Evolutionary conservation across 2,888 invertebrate genomes (phyloP), one percentile per base, ranked within the genome.

Genomic region (Mythimna impura): DNA sequence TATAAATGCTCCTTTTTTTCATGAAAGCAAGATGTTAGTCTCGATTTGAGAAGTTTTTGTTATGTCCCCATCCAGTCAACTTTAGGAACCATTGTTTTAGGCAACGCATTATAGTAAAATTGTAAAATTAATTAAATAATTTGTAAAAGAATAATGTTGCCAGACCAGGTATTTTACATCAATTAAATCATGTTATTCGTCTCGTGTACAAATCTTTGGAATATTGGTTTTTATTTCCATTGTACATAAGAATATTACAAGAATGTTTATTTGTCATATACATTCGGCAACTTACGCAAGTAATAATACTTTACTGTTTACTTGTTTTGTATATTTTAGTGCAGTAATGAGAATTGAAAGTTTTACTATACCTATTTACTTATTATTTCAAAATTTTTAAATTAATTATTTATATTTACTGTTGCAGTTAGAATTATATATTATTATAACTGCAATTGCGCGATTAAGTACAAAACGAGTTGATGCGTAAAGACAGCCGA

Each of bases 171-270:
- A 52, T 20, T 61, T 58, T 83, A 89, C 74, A 87, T 76, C 71
- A 83, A 80, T 85, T 78, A 78, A 88, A 87, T 87, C 85, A 86
- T 88, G 88, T 84, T 86, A 75, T 74, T 74, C 54, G 77, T 79
- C 30, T 30, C 30, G 17, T 83, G 79, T 81, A 85, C 67, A 85
- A 89, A 91, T 92, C 92, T 94, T 92, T 91, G 86, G 92, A 93
- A 93, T 93, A 93, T 94, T 94, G 93, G 91, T 92, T 92, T 47
- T 90, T 89, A 85, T 79, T 82, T 85, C 68, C 65, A 80, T 76
- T 83, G 81, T 88, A 81, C 73, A 83, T 84, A 78, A 79, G 64
- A 82, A 84, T 74, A 82, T 75, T 74, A 73, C 65, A 76, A 78
- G 75, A 84, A 84, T 80, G 66, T 79, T 78, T 75, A 82, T 84